Base-by-base conservation (phyloP, 2,113 vertebrate species). In the Oenanthe melanoleuca region DNA sequence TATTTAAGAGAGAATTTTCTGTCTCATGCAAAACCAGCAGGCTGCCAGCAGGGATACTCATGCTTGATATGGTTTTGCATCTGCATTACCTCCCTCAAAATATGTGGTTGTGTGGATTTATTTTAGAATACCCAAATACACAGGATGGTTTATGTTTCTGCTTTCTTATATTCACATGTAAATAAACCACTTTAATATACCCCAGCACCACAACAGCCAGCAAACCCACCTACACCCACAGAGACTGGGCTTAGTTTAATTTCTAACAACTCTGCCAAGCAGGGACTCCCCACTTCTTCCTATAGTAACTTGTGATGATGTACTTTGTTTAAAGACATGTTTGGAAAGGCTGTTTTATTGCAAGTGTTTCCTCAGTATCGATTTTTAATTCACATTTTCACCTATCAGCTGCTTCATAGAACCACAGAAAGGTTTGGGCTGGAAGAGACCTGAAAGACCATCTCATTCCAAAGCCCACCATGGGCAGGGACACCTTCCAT, bases 321-420 rank as follows among this genome's bases (percentile, higher is more conserved):
- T 11, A 38, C 8, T 4, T 10, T 3, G 4, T 26, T 64, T 28
- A 22, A 52, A 66, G 29, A 17, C 1, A 2, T 1, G 0, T 23
- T 4, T 4, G 38, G 47, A 64, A 40, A 61, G 19, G 50, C 24
- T 38, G 21, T 4, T 80, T 29, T 7, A 34, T 24, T 44, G 12
- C 60, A 40, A 40, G 44, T 4, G 2, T 38, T 66, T 45, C 77
- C 40, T 47, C 65, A 53, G 61, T 8, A 28, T 12, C 34, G 5
- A 18, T 67, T 49, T 38, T 28, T 45, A 56, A 53, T 12, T 37
- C 1, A 0, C 8, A 15, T 45, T 56, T 66, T 49, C 80, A 23
- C 29, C 2, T 14, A 14, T 34, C 37, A 12, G 55, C 18, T 50
- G 28, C 67, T 61, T 60, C 52, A 42, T 0, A 37, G 40, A 9